These are phyloP conservation scores for Poecilia gillii DNA, from an alignment of 2,797 vertebrate genomes.

Conservation along the genomic window DNA sequence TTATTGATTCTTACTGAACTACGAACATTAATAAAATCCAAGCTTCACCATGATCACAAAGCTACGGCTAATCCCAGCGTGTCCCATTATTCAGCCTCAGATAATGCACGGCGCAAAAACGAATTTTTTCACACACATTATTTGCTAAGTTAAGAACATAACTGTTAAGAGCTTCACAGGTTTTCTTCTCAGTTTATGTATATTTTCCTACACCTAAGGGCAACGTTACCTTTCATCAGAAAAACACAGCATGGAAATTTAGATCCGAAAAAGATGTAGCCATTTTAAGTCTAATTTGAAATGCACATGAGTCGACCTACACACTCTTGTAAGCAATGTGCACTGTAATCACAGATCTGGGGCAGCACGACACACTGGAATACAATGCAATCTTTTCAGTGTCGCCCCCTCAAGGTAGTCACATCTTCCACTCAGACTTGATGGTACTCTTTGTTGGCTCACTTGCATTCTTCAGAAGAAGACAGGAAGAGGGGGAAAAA, in stretches of 20 bases:
- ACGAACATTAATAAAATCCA: neutral
- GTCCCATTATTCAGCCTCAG: neutral
- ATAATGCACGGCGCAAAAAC: neutral
- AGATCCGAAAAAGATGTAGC: neutral
- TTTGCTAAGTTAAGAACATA: neutral
- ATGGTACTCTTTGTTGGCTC: conserved; percentile 48
- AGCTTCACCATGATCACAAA: neutral
- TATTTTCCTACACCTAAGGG: neutral
- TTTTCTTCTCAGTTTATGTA: neutral
- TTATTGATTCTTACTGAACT: neutral
- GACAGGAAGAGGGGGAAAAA: neutral
- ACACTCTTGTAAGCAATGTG: conserved; percentile 38
- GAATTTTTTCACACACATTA: neutral
- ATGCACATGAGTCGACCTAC: conserved; percentile 41
- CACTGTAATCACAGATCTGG: conserved; percentile 66
- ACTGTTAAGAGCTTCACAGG: neutral
- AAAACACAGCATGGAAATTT: neutral
- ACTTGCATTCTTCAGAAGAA: conserved; percentile 42
- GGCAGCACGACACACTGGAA: conserved; percentile 53
- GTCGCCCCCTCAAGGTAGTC: conserved; percentile 48
- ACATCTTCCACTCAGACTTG: conserved; percentile 40
- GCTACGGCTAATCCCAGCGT: neutral
- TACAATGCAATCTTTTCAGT: conserved; percentile 38
- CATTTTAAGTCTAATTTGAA: conserved; percentile 8
- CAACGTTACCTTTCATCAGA: neutral